Percentiles rank a stretch among this genome's conserved stretches.
Conservation (phyloP, 2,113 vertebrate genomes). For the Lophius piscatorius region DNA sequence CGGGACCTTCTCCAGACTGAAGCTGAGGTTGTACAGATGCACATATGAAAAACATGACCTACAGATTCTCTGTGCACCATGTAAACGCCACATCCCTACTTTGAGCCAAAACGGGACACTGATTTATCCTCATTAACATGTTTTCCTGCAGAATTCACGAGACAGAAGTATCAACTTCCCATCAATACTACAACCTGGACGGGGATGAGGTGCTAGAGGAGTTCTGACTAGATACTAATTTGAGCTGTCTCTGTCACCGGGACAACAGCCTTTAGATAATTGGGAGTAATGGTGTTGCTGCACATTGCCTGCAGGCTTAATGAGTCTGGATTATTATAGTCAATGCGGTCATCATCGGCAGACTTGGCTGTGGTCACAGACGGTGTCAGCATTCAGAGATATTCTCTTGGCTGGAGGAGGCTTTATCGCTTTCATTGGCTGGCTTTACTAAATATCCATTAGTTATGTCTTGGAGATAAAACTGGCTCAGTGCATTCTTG, state of each 20-base stretch:
- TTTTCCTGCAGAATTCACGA: neutral
- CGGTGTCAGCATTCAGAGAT: constrained; percentile 49
- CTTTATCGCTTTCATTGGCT: constrained; percentile 45
- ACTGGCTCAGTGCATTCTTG: constrained; percentile 21
- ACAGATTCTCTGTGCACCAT: too few relatives aligned
- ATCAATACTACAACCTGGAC: neutral
- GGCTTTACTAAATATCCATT: constrained; percentile 60
- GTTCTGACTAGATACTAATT: constrained; percentile 15
- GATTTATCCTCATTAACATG: too few relatives aligned
- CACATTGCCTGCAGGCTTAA: constrained; percentile 38
- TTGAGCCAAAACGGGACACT: too few relatives aligned
- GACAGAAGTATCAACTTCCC: neutral
- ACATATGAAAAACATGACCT: too few relatives aligned
- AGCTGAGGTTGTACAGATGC: too few relatives aligned
- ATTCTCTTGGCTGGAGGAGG: constrained; percentile 17
- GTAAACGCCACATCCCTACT: too few relatives aligned
- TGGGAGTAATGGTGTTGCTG: constrained; percentile 45
- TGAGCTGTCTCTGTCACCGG: constrained; percentile 21
- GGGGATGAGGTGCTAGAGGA: neutral
- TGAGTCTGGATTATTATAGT: constrained; percentile 44
- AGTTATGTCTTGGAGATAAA: constrained; percentile 58
- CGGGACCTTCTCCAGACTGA: too few relatives aligned
- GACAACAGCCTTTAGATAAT: constrained; percentile 36
- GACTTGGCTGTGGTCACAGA: constrained; percentile 47
- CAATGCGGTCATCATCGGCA: constrained; percentile 53